Percentiles rank a stretch among this genome's conserved stretches.
Conservation (phyloP, 2,113 vertebrate species). For the Oriolus oriolus region DNA sequence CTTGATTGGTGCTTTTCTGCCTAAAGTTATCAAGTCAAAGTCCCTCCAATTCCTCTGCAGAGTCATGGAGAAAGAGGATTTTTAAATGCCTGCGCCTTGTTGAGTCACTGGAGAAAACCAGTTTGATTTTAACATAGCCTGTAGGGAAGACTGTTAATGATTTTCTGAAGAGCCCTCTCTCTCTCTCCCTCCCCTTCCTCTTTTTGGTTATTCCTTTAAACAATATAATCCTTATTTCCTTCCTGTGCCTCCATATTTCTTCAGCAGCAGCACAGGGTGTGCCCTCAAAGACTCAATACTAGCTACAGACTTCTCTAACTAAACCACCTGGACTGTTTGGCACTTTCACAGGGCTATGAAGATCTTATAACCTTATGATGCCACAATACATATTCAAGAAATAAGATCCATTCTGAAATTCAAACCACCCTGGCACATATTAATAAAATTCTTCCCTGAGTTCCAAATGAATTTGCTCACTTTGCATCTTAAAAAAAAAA, state of each 20-base stretch:
- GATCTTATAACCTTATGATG: neutral
- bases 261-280: neutral
- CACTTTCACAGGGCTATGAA: neutral
- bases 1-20: neutral
- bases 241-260: neutral
- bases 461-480: neutral
- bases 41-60: neutral
- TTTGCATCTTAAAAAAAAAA: neutral
- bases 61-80: neutral
- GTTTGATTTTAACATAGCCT: neutral
- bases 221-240: neutral
- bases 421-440: neutral
- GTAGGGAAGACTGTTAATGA: neutral
- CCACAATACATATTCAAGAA: neutral
- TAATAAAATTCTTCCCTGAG: neutral
- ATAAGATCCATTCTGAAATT: neutral
- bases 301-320: neutral
- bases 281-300: neutral
- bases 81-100: neutral
- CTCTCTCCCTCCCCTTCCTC: neutral
- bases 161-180: neutral
- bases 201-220: neutral
- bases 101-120: neutral
- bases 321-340: neutral
- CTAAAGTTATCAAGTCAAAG: neutral